Conservation (phyloP, 2,797 vertebrate genomes). For the Buphagus erythrorhynchus region DNA sequence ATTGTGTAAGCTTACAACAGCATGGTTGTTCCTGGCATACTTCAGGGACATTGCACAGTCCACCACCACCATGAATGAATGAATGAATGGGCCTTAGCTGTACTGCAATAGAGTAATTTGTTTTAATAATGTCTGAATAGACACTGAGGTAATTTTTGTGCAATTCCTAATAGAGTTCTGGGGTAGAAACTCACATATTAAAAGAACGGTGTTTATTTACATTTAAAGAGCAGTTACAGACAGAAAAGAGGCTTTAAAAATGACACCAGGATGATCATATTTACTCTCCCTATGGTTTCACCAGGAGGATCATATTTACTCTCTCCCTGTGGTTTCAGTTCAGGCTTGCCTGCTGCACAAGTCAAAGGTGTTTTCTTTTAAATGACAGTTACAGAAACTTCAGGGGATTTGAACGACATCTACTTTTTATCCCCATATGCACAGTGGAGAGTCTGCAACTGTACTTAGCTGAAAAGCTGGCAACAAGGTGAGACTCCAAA, state of each 20-base stretch:
- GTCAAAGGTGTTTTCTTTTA: conserved; percentile 19
- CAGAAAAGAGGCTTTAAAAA: conserved; percentile 30
- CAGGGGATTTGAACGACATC: conserved; percentile 13
- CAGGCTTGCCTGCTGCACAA: neutral
- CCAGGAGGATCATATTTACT: neutral
- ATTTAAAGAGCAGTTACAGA: conserved; percentile 30
- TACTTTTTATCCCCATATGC: neutral
- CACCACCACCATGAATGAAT: conserved; percentile 27
- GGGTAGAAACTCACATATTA: conserved; percentile 57
- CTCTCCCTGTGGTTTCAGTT: conserved; percentile 15
- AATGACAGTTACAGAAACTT: conserved; percentile 18
- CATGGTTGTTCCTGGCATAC: conserved; percentile 58
- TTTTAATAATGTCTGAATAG: conserved; percentile 77
- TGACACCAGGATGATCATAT: neutral
- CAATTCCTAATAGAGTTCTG: conserved; percentile 37
- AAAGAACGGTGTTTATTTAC: conserved; percentile 54
- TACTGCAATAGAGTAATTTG: conserved; percentile 68
- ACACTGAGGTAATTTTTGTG: conserved; percentile 73
- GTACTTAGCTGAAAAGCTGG: neutral
- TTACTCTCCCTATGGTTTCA: neutral
- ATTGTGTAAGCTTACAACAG: conserved; percentile 70
- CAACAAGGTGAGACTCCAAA: neutral
- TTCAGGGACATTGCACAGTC: conserved; percentile 22
- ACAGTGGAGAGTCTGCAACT: neutral
- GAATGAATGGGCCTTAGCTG: conserved; percentile 62